phyloP scores from a whole-genome alignment of 2,797 vertebrate genomes.

The Micropoecilia bifurca region DNA sequence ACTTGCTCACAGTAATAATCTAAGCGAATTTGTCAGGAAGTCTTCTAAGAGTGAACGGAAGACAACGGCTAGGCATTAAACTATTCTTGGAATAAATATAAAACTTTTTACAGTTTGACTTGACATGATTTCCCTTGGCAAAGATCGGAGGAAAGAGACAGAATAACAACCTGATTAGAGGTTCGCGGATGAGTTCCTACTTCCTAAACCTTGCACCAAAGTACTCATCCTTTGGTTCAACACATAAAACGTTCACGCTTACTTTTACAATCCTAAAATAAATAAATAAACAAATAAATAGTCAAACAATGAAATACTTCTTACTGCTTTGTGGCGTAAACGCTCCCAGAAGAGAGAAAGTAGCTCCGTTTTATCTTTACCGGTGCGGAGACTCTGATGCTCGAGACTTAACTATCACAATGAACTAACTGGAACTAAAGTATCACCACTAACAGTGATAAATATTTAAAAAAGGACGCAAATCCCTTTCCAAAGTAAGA shows the following conservation, averaged over 20 bases:
- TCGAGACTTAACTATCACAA: not conserved
- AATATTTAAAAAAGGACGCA: not conserved
- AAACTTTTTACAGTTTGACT: not conserved
- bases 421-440: not conserved
- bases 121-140: not conserved
- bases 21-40: not conserved
- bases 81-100: not conserved
- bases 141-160: not conserved
- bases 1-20: not conserved
- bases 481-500: not conserved
- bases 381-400: not conserved
- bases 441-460: not conserved
- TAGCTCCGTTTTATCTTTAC: not conserved
- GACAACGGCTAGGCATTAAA: not conserved
- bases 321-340: slow-evolving; percentile 35
- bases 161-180: not conserved
- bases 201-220: not conserved
- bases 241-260: not conserved
- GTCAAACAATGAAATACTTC: not conserved
- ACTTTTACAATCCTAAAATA: too few relatives aligned
- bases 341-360: not conserved
- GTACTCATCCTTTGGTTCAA: not conserved
- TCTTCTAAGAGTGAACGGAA: slow-evolving; percentile 1
- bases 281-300: not conserved
- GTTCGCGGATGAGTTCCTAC: not conserved